Evolutionary conservation across 2,797 vertebrate species (phyloP).

Genomic region (Scleropages formosus): DNA sequence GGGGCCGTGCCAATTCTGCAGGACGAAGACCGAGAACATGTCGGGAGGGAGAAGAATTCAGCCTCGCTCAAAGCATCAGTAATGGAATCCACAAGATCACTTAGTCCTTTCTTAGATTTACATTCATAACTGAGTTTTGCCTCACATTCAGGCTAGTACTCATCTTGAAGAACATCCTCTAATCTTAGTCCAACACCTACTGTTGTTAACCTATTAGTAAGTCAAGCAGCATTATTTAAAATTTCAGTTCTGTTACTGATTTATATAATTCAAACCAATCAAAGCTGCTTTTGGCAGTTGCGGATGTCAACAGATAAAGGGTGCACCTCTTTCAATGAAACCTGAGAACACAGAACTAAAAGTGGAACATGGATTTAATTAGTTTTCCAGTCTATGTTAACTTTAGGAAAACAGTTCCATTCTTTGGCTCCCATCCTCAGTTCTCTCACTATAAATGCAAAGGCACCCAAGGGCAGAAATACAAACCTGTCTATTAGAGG

Average conservation of each 20-base stretch:
- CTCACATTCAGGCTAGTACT: constrained; percentile 10
- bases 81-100: not conserved
- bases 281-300: not conserved
- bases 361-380: not conserved
- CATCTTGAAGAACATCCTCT: not conserved
- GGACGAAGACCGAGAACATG: not conserved
- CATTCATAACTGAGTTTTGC: constrained; percentile 4
- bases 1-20: not conserved
- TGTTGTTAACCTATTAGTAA: not conserved
- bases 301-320: not conserved
- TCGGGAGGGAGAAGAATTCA: not conserved
- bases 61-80: constrained; percentile 7
- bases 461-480: not conserved
- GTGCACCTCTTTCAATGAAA: no score
- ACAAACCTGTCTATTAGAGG: not conserved
- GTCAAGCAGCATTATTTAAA: not conserved
- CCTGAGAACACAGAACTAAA: not conserved
- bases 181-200: not conserved
- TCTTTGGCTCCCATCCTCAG: not conserved
- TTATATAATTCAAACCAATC: not conserved
- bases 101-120: not conserved
- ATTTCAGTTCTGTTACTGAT: not conserved
- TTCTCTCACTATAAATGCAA: not conserved
- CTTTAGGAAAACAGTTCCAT: not conserved
- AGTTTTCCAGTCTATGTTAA: not conserved